Evolutionary conservation across 2,888 invertebrate species (phyloP).

Genomic region (Drosophila fungiperda): DNA sequence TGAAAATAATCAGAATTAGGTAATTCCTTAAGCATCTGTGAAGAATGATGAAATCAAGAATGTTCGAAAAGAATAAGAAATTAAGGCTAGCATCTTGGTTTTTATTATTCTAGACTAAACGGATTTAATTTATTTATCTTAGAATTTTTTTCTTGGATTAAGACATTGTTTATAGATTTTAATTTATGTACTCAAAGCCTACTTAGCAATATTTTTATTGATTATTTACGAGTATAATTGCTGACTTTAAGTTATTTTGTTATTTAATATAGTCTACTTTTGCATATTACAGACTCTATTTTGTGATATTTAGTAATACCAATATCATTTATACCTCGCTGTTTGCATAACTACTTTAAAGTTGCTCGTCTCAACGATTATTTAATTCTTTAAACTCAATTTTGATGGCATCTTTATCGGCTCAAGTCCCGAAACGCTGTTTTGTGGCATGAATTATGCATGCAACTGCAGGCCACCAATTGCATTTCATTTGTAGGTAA

Average conservation of each 20-base stretch:
- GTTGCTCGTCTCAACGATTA: background rate
- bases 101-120: background rate
- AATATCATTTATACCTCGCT: background rate
- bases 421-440: slow-evolving; percentile 18
- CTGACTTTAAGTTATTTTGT: background rate
- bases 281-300: background rate
- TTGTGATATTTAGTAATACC: background rate
- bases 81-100: background rate
- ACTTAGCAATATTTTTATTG: background rate
- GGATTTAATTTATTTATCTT: background rate
- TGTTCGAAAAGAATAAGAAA: background rate
- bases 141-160: background rate
- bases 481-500: slow-evolving; percentile 60
- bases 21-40: accelerated
- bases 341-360: background rate
- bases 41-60: background rate
- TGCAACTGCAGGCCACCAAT: slow-evolving; percentile 53
- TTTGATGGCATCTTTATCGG: slow-evolving; percentile 27
- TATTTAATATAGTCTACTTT: background rate
- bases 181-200: background rate
- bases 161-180: background rate
- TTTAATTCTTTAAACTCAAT: slow-evolving; percentile 7
- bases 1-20: background rate
- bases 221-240: background rate
- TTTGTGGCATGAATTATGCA: slow-evolving; percentile 64